These are phyloP conservation scores for Habrosyne pyritoides DNA, from an alignment of 2,888 invertebrate genomes.

Conservation along the genomic window DNA sequence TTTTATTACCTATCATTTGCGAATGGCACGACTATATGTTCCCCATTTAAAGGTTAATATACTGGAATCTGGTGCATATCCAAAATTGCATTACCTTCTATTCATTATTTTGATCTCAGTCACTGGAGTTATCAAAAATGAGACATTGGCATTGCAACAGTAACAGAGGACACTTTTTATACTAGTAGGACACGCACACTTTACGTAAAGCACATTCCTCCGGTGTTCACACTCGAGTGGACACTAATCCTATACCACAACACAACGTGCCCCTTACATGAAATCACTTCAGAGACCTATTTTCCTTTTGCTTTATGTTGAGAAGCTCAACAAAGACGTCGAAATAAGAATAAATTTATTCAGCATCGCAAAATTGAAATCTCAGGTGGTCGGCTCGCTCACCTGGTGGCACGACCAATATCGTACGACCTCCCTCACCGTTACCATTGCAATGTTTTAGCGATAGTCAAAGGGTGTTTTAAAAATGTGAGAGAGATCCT, in stretches of 20 bases:
- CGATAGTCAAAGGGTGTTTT: conserved; percentile 34
- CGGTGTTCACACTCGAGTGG: not conserved
- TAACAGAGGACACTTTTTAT: not conserved
- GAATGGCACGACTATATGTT: conserved; percentile 12
- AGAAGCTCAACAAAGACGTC: conserved; percentile 60
- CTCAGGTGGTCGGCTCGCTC: conserved; percentile 72
- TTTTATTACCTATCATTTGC: conserved; percentile 23
- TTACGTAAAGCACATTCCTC: not conserved
- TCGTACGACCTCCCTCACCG: conserved; percentile 41
- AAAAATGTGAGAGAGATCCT: conserved; percentile 41
- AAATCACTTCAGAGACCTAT: conserved; percentile 34
- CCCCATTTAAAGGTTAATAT: conserved; percentile 7
- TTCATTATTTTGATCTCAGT: not conserved
- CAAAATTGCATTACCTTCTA: not conserved
- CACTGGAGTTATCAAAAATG: not conserved
- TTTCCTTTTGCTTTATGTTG: conserved; percentile 48
- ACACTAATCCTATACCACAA: not conserved
- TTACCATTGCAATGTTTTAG: conserved; percentile 30
- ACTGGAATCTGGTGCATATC: not conserved
- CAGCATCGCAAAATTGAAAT: conserved; percentile 78
- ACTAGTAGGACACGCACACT: not conserved
- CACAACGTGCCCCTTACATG: conserved; percentile 7
- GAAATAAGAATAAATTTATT: conserved; percentile 76
- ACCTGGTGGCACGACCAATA: conserved; percentile 44
- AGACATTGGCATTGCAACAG: no score